Evolutionary conservation across 2,888 invertebrate genomes (phyloP), one percentile per base, ranked within the genome.

Genomic region (Heteromurus nitidus): DNA sequence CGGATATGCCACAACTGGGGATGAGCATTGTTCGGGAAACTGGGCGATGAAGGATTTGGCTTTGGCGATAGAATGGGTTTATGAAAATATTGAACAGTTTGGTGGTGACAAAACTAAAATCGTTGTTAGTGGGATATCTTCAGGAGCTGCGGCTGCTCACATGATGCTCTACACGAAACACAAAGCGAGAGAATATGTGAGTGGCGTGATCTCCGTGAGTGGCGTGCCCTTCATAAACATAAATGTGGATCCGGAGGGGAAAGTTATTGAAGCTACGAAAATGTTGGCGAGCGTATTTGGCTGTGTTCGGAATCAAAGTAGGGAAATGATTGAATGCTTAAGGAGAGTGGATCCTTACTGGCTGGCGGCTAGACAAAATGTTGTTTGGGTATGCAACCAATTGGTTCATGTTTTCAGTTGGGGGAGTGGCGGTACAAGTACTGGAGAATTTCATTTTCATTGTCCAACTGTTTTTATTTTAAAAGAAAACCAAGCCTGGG

Each of bases 251-350:
- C n/a, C 65, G 0, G 30, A 20, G 1, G 79, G 79, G 16, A 16
- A 47, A 11, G 47, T n/a, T n/a, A n/a, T n/a, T n/a, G 47, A 16
- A 47, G 11, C n/a, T 3, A 47, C 36, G 7, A 36, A 50, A 5
- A 16, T 79, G 11, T 64, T 72, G 3, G 62, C 36, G 20, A n/a
- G 20, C 1, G n/a, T n/a, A n/a, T n/a, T n/a, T n/a, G n/a, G n/a
- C n/a, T n/a, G n/a, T n/a, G n/a, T 55, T 24, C 7, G 3, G 3
- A 5, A 13, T 11, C 11, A 47, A n/a, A 16, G 47, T 16, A n/a
- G 7, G 11, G 47, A 47, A 47, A 79, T 79, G 79, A 65, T 79
- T 0, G 72, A 79, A 13, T 79, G 79, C 16, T 30, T 79, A 30
- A 50, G 79, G 24, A 55, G 44, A 9, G n/a, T 65, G 22, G 31